phyloP scores from a whole-genome alignment of 2,888 invertebrate genomes.

The Allacma fusca region DNA sequence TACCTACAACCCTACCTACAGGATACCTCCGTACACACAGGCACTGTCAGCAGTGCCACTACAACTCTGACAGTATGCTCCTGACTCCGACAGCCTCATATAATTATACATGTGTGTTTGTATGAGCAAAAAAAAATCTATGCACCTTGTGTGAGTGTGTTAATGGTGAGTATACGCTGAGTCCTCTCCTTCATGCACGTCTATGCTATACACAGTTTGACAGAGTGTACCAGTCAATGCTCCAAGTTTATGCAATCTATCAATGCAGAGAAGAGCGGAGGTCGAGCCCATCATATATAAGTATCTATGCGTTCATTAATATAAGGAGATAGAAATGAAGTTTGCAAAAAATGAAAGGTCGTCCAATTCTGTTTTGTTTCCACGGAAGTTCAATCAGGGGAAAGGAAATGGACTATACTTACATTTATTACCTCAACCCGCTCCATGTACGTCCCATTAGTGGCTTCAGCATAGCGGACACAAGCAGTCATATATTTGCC shows the following conservation, averaged over 20 bases:
- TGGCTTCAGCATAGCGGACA: background rate
- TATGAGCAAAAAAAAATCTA: too few species aligned
- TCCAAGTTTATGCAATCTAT: background rate
- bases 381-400: constrained; percentile 33
- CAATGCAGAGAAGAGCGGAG: constrained; percentile 14
- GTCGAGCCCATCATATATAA: background rate
- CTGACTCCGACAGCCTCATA: too few species aligned
- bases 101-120: too few species aligned
- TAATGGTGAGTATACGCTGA: too few species aligned
- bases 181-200: too few species aligned
- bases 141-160: too few species aligned
- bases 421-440: background rate
- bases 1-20: constrained; percentile 4
- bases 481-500: background rate
- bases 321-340: background rate
- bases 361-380: constrained; percentile 28
- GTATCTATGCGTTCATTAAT: background rate
- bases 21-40: too few species aligned
- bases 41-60: background rate
- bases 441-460: background rate
- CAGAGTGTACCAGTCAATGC: background rate
- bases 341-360: constrained; percentile 30
- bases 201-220: too few species aligned
- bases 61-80: too few species aligned
- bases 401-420: constrained; percentile 28